Base-by-base conservation (phyloP, 2,797 vertebrate species). In the Zonotrichia albicollis region DNA sequence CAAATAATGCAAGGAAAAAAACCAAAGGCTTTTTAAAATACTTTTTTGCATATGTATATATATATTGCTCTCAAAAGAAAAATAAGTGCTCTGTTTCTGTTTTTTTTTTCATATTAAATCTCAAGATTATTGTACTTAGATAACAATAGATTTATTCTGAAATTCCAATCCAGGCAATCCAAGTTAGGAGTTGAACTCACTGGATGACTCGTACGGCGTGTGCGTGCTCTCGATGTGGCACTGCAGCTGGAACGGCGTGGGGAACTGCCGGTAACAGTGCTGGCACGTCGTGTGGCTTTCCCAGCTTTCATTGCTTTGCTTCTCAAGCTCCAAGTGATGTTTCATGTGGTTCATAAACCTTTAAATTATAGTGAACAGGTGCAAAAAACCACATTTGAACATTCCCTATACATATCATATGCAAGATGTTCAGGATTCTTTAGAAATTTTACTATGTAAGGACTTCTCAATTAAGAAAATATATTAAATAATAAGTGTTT, bases 301-400 rank as follows among this genome's bases (percentile, higher is more conserved):
- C 99, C 99, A 99, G 36, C 99, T 99, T 97, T 99, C 99, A 32
- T 98, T 99, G 98, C 99, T 99, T 97, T 99, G 99, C 96, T 99
- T 99, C 94, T 99, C 99, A 76, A 99, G 98, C 96, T 99, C 99
- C 97, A 99, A 97, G 96, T 99, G 99, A 96, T 99, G 99, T 80
- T 99, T 99, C 99, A 99, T 99, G 96, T 99, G 99, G 98, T 99
- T 99, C 99, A 99, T 99, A 96, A 99, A 99, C 98, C 99, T 99
- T 97, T 21, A 89, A 91, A 81, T 43, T 43, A 95, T 7, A 95
- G 65, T 22, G 36, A 94, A 93, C 72, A 97, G 77, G 81, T 91
- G 81, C 51, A 95, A 93, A 89, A 66, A 26, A 6, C 18, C 46
- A 45, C 50, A 84, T 92, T 93, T 96, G 78, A 90, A 85, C 30